Evolutionary conservation across 2,888 invertebrate species (phyloP).

Genomic region (Ectemnius cavifrons): DNA sequence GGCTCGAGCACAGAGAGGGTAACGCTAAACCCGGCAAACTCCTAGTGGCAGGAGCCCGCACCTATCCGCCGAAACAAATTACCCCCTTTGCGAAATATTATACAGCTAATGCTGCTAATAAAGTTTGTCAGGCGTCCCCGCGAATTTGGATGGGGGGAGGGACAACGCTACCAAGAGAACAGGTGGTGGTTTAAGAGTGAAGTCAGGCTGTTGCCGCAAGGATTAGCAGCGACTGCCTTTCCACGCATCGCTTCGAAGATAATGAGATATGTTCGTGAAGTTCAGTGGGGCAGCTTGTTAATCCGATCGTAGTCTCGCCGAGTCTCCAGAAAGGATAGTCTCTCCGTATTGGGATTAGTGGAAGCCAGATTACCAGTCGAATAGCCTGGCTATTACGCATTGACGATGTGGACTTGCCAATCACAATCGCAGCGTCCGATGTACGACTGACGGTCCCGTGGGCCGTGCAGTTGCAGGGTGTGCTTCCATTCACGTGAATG

Average conservation of each 20-base stretch:
- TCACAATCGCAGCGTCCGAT: conserved; percentile 66
- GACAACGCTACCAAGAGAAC: background rate
- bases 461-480: conserved; percentile 57
- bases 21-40: background rate
- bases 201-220: background rate
- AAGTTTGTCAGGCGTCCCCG: conserved; percentile 1
- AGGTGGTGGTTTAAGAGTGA: conserved; percentile 3
- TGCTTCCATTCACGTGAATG: conserved; percentile 49
- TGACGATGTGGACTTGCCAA: conserved; percentile 67
- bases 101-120: background rate
- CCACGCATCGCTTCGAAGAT: too few relatives aligned
- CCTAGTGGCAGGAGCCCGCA: background rate
- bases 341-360: conserved; percentile 55
- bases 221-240: too few relatives aligned
- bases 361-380: conserved; percentile 46
- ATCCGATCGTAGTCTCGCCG: conserved; percentile 47
- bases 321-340: conserved; percentile 15
- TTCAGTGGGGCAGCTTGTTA: conserved; percentile 27
- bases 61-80: conserved; percentile 5
- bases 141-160: background rate
- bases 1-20: too few relatives aligned
- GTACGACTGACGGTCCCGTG: conserved; percentile 57
- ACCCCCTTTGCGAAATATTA: conserved; percentile 1
- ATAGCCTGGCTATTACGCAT: conserved; percentile 59
- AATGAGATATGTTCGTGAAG: conserved; percentile 23